Evolutionary conservation across 2,888 invertebrate genomes (phyloP), one percentile per base, ranked within the genome.

Genomic region (Apotomis turbidana): DNA sequence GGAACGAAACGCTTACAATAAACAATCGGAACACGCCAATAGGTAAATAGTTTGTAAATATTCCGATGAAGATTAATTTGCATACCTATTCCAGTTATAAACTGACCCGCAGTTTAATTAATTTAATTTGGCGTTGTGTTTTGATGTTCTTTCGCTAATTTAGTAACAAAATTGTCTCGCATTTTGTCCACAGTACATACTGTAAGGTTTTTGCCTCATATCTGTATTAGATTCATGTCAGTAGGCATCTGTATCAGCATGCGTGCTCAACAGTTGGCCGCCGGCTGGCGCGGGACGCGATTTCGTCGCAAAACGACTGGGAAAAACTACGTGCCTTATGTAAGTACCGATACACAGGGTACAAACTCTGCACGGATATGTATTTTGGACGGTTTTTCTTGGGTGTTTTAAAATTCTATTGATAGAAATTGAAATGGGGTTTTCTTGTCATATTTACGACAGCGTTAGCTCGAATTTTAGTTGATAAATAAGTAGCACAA

Each of bases 231-330:
- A 58, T 70, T 15, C 27, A 62, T 49, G 63, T 54, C 12, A 51
- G 38, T 51, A 6, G 10, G 62, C 63, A 59, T 72, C 68, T 68
- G 46, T 72, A 58, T 68, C 62, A 67, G 51, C n/a, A 49, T 61
- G 62, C 44, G 51, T 41, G 62, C 51, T 72, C 72, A 72, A 72
- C 72, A 72, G 72, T 72, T 72, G 68, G 58, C 58, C 68, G 58
- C 58, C 68, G 62, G 62, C 72, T 49, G 72, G 58, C 54, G 61
- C 51, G 41, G 13, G 49, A 58, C 55, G 27, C 68, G 10, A 9
- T 49, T 6, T 6, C 10, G 5, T 6, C 41, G 41, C 49, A 52
- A 46, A 41, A 15, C n/a, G 67, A 54, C 49, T 60, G n/a, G 6
- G 13, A 38, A 58, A 49, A 51, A 58, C 57, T 55, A 67, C 13